Conservation (phyloP, 2,888 invertebrate genomes). For the Ephialtes manifestator region DNA sequence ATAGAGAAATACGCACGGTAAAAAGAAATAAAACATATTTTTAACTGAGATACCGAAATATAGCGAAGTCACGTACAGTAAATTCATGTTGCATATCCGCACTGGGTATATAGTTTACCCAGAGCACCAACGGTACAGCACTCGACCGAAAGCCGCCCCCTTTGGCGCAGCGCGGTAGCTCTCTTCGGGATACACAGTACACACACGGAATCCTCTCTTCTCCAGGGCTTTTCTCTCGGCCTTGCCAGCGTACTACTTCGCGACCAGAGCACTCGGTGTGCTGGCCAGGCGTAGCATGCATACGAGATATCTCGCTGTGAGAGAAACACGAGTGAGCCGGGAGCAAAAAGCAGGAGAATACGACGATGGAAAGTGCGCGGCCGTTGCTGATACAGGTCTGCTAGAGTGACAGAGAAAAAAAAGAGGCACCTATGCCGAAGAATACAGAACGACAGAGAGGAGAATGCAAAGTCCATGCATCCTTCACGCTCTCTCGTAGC, state of each 20-base stretch:
- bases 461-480: constrained; percentile 42
- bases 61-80: not conserved
- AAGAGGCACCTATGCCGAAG: constrained; percentile 2
- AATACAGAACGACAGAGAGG: not conserved
- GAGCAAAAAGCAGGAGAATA: constrained; percentile 42
- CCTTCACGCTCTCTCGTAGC: constrained; percentile 42
- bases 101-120: not conserved
- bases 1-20: not conserved
- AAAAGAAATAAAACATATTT: not conserved
- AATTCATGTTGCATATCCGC: not conserved
- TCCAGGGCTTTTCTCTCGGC: constrained; percentile 29
- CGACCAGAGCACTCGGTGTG: constrained; percentile 42
- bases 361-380: constrained; percentile 20
- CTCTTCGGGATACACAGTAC: constrained; percentile 25
- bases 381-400: not conserved
- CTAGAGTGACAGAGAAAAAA: constrained; percentile 36
- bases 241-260: constrained; percentile 16
- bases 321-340: constrained; percentile 8
- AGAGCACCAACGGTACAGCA: constrained; percentile 10
- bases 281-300: constrained; percentile 59
- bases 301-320: constrained; percentile 45
- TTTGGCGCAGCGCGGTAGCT: constrained; percentile 33
- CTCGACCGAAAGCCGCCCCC: constrained; percentile 50
- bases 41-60: not conserved
- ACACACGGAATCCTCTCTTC: constrained; percentile 44